Conservation (phyloP, 1,140 invertebrate species). For the Drosophila truncata region DNA sequence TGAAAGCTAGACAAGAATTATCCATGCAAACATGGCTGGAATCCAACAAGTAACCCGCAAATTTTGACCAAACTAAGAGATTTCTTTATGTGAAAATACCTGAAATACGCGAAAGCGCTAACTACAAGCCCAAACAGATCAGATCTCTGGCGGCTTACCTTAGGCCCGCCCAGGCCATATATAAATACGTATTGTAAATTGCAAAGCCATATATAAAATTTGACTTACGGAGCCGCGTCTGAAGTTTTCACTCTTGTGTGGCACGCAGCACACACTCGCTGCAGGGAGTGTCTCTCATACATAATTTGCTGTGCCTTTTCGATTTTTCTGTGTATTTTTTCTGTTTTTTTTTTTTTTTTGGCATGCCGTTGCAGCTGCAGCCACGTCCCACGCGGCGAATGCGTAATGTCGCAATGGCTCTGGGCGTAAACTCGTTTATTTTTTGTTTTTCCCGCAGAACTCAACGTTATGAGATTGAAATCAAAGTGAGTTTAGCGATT, state of each 20-base stretch:
- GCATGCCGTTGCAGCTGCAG: conserved; percentile 40
- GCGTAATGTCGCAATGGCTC: conserved; percentile 60
- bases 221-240: conserved; percentile 24
- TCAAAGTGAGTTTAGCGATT: conserved; percentile 59
- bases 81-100: conserved; percentile 10
- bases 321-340: neutral
- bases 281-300: conserved; percentile 56
- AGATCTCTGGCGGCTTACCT: conserved; percentile 23
- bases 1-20: neutral
- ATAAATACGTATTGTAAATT: conserved; percentile 20
- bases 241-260: conserved; percentile 62
- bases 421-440: conserved; percentile 57
- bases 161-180: conserved; percentile 41
- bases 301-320: conserved; percentile 53
- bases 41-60: neutral
- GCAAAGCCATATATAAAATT: conserved; percentile 25
- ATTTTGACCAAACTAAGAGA: conserved; percentile 2
- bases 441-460: conserved; percentile 24
- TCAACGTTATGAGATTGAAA: conserved; percentile 52
- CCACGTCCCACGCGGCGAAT: conserved; percentile 69
- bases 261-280: conserved; percentile 26
- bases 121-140: conserved; percentile 53
- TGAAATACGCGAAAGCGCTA: conserved; percentile 33
- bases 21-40: conserved; percentile 4
- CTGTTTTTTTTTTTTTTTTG: conserved; percentile 30